A percentile compares a stretch with the other conserved stretches of the same genome.
Conservation (phyloP, 2,113 vertebrate species). For the Melanostigma gelatinosum region DNA sequence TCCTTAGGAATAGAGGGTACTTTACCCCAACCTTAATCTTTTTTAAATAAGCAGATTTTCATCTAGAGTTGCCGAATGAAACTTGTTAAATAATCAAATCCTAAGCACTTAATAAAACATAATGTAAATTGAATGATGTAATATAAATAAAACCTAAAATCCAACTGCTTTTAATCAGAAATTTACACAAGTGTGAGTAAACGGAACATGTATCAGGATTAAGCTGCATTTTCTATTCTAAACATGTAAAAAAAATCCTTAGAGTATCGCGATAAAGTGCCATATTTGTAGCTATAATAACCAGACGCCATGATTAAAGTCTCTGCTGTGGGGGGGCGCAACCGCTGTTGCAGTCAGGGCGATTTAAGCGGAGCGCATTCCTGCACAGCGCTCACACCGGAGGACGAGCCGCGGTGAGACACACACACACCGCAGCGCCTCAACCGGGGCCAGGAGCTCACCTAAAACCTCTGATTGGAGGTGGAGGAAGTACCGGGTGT, state of each 20-base stretch:
- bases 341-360: constrained; percentile 64
- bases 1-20: neutral
- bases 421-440: constrained; percentile 55
- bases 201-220: neutral
- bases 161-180: neutral
- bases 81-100: neutral
- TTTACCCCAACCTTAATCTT: neutral
- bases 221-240: neutral
- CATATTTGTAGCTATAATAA: neutral
- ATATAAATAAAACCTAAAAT: neutral
- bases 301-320: constrained; percentile 16
- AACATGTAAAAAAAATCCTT: too few species aligned
- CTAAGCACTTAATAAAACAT: neutral
- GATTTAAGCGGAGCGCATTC: constrained; percentile 81
- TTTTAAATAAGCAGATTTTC: neutral
- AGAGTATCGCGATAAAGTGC: neutral
- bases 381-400: constrained; percentile 77
- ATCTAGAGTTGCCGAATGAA: neutral
- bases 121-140: neutral
- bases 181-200: neutral
- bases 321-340: neutral
- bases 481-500: constrained; percentile 62
- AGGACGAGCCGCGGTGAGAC: constrained; percentile 62
- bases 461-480: constrained; percentile 47
- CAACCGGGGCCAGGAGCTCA: constrained; percentile 55